These are phyloP conservation scores for Galaxea fascicularis DNA, from an alignment of 92 coral and sea anemone species.

Conservation along the genomic window DNA sequence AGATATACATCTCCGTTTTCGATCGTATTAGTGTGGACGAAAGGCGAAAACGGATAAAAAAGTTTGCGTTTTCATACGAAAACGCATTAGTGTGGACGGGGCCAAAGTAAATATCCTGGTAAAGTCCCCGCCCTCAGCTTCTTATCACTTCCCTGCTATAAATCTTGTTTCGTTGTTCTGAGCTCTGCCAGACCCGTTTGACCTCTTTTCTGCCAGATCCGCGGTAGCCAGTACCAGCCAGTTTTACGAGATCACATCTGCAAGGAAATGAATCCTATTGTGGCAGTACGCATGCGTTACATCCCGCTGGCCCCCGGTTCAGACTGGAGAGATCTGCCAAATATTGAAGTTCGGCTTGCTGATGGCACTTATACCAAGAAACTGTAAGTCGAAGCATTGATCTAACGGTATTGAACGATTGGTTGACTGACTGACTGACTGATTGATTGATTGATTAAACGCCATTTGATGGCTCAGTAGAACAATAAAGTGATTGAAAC, in stretches of 20 bases:
- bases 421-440: background rate
- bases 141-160: no score
- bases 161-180: no score
- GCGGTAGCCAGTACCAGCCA: slow-evolving; percentile 89
- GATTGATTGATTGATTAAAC: background rate
- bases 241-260: slow-evolving; percentile 94
- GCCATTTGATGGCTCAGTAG: no score
- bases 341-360: slow-evolving; percentile 73
- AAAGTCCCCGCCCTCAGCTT: no score
- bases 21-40: no score
- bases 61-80: no score
- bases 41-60: no score
- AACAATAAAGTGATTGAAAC: no score
- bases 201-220: slow-evolving; percentile 70
- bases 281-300: slow-evolving; percentile 91
- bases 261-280: slow-evolving; percentile 95
- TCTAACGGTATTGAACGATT: background rate
- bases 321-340: slow-evolving; percentile 98
- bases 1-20: no score
- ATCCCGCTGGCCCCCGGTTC: slow-evolving; percentile 97
- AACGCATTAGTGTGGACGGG: no score
- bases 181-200: no score
- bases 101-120: no score
- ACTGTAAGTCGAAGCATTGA: slow-evolving; percentile 73
- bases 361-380: slow-evolving; percentile 82